Conservation (phyloP, 2,113 vertebrate genomes). For the Megaleporinus macrocephalus region DNA sequence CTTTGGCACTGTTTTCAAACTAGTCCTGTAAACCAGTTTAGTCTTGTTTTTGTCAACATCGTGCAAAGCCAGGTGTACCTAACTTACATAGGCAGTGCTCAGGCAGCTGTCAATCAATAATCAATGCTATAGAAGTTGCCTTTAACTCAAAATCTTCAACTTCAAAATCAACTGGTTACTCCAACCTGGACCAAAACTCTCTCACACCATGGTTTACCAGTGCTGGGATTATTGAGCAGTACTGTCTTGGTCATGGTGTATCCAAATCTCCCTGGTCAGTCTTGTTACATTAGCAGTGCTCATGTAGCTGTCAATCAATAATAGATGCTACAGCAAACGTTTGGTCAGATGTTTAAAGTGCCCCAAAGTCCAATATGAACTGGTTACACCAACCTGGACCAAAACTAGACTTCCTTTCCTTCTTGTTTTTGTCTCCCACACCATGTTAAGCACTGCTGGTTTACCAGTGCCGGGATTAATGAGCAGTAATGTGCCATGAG, state of each 20-base stretch:
- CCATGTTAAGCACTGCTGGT: neutral
- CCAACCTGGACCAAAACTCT: neutral
- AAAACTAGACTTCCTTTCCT: neutral
- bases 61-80: too few relatives aligned
- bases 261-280: conserved; percentile 20
- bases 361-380: neutral
- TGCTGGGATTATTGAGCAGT: conserved; percentile 24
- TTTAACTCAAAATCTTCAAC: too few relatives aligned
- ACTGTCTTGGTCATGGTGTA: conserved; percentile 29
- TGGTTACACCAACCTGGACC: neutral
- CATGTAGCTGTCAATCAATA: too few relatives aligned
- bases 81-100: too few relatives aligned
- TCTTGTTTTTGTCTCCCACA: neutral
- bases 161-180: neutral
- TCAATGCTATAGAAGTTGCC: neutral
- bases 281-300: too few relatives aligned
- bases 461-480: conserved; percentile 16
- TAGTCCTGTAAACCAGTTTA: neutral
- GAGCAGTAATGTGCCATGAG: conserved; percentile 25
- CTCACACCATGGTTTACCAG: neutral
- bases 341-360: too few relatives aligned
- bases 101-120: too few relatives aligned
- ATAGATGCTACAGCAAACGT: neutral
- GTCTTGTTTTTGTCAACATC: too few relatives aligned
- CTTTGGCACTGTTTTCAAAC: neutral